These are phyloP conservation scores for Coendou prehensilis DNA, from an alignment of 2,797 vertebrate genomes.

Conservation along the genomic window DNA sequence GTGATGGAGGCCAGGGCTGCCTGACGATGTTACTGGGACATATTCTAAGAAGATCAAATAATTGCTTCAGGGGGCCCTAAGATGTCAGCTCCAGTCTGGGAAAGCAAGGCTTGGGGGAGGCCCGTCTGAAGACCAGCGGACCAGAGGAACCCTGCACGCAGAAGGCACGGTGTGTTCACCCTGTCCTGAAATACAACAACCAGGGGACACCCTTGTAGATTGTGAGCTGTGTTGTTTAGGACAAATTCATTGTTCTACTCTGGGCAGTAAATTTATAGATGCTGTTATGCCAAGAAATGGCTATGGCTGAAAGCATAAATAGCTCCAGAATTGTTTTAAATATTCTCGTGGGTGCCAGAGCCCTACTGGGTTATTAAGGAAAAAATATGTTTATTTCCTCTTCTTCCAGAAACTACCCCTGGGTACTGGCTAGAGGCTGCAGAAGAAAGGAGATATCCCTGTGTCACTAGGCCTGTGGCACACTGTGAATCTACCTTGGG, in stretches of 20 bases:
- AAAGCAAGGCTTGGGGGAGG: neutral
- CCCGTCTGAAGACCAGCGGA: neutral
- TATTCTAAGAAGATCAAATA: neutral
- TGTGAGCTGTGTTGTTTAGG: neutral
- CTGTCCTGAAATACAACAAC: conserved; percentile 1
- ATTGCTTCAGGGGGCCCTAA: neutral
- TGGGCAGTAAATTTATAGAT: conserved; percentile 27
- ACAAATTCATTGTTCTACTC: conserved; percentile 55
- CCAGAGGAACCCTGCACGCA: neutral
- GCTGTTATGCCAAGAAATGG: conserved; percentile 38
- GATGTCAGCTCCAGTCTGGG: neutral
- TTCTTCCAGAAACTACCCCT: neutral
- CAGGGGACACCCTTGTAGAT: neutral
- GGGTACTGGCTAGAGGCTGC: conserved; percentile 18
- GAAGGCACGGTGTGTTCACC: neutral
- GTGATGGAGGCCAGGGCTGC: neutral
- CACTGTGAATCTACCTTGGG: neutral
- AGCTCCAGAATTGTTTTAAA: conserved; percentile 62
- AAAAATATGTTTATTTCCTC: neutral
- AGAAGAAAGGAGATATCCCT: neutral
- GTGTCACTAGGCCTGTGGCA: neutral
- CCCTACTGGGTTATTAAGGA: conserved; percentile 53
- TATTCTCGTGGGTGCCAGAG: conserved; percentile 50
- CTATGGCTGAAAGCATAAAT: conserved; percentile 46
- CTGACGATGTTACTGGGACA: neutral